A percentile compares a stretch with the other conserved stretches of the same genome.
Conservation (phyloP, 1,140 invertebrate species). For the Heliconius eleuchia region DNA sequence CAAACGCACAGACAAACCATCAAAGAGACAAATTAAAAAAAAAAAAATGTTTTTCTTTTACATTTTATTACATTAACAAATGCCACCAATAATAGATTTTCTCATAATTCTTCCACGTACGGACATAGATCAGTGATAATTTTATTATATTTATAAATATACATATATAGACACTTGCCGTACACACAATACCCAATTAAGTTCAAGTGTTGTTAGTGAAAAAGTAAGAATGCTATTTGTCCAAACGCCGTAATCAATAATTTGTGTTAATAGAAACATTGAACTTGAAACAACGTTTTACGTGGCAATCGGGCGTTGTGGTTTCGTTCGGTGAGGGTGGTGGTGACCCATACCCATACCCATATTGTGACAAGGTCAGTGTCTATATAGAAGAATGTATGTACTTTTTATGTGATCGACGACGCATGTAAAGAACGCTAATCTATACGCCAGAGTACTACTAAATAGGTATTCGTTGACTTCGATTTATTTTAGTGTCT, state of each 20-base stretch:
- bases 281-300: constrained; percentile 11
- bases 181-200: not conserved
- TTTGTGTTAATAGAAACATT: constrained; percentile 23
- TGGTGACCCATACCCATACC: constrained; percentile 11
- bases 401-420: constrained; percentile 49
- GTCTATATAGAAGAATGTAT: constrained; percentile 30
- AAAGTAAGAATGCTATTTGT: not conserved
- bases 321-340: constrained; percentile 24
- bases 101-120: too few species aligned
- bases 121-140: too few species aligned
- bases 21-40: too few species aligned
- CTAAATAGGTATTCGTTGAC: not conserved
- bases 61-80: too few species aligned
- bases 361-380: constrained; percentile 53
- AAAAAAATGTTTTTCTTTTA: too few species aligned
- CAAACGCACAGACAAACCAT: too few species aligned
- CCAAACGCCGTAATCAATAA: not conserved
- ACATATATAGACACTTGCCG: not conserved
- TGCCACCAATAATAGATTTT: too few species aligned
- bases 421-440: constrained; percentile 30
- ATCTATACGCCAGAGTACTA: not conserved
- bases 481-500: not conserved
- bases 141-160: too few species aligned
- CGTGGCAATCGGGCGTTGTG: constrained; percentile 3
- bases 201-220: not conserved